Conservation (phyloP, 2,113 vertebrate species). For the Oxyura jamaicensis region DNA sequence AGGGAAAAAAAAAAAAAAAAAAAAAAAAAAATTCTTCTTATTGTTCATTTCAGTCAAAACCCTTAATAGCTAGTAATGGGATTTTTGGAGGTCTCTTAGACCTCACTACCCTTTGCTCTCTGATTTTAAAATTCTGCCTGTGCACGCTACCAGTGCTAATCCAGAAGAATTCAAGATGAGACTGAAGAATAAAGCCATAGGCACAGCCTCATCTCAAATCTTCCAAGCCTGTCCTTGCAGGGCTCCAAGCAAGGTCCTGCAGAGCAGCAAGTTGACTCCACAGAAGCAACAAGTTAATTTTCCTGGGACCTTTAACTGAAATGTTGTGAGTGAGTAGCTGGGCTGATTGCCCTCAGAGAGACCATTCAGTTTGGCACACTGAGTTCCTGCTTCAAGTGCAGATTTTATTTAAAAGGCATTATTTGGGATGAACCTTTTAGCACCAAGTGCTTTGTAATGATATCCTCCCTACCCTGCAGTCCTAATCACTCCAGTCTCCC, state of each 20-base stretch:
- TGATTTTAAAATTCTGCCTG: not conserved
- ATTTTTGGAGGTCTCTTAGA: not conserved
- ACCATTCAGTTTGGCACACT: not conserved
- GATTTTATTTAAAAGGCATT: constrained; percentile 10
- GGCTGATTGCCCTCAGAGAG: constrained; percentile 32
- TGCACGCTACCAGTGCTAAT: not conserved
- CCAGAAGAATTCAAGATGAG: not conserved
- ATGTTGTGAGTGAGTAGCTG: not conserved
- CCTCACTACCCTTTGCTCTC: not conserved
- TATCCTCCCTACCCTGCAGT: not conserved
- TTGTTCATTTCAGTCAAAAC: not conserved
- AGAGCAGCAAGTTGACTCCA: not conserved
- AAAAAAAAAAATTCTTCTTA: not conserved
- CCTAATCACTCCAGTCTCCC: not conserved
- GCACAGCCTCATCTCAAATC: not conserved
- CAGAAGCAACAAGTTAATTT: not conserved
- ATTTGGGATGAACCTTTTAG: not conserved
- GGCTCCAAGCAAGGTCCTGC: not conserved
- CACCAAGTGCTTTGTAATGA: not conserved
- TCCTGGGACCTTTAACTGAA: not conserved
- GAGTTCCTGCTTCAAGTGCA: not conserved
- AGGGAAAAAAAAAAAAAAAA: not conserved
- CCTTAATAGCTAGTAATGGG: not conserved
- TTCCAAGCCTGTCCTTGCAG: not conserved
- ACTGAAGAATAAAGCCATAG: not conserved